Conservation (phyloP, 1,140 invertebrate species). For the Drosophila kanapiae region DNA sequence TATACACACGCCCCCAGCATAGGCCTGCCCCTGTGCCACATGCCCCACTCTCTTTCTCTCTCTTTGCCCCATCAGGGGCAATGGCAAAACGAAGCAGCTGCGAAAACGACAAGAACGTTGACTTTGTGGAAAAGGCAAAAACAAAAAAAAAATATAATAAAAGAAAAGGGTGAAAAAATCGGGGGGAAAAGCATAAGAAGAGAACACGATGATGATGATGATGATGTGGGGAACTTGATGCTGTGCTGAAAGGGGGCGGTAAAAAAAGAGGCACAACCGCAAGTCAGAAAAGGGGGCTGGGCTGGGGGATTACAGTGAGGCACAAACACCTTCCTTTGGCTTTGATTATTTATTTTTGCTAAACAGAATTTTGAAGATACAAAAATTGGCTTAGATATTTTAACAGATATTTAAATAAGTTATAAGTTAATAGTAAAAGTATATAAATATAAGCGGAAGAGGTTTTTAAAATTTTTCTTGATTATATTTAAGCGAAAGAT, state of each 20-base stretch:
- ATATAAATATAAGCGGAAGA: slow-evolving; percentile 1
- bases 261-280: slow-evolving; percentile 35
- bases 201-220: slow-evolving; percentile 41
- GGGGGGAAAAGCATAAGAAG: slow-evolving; percentile 44
- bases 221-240: slow-evolving; percentile 68
- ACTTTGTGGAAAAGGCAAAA: slow-evolving; percentile 77
- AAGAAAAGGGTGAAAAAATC: slow-evolving; percentile 33
- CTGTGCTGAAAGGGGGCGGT: slow-evolving; percentile 18
- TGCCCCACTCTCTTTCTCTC: not conserved
- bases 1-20: slow-evolving; percentile 16
- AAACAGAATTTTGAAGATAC: slow-evolving; percentile 6
- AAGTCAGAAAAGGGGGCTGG: slow-evolving; percentile 27
- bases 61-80: slow-evolving; percentile 11
- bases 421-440: not conserved
- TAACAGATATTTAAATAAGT: not conserved
- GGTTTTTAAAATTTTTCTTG: too few relatives aligned
- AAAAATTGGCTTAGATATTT: not conserved
- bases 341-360: slow-evolving; percentile 38
- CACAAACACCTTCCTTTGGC: slow-evolving; percentile 22
- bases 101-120: slow-evolving; percentile 79
- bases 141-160: slow-evolving; percentile 46
- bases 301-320: slow-evolving; percentile 36
- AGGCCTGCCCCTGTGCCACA: slow-evolving; percentile 12
- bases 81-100: slow-evolving; percentile 66
- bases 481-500: too few relatives aligned